These are phyloP conservation scores for Nomada fabriciana DNA, from an alignment of 2,888 invertebrate species.

Conservation along the genomic window DNA sequence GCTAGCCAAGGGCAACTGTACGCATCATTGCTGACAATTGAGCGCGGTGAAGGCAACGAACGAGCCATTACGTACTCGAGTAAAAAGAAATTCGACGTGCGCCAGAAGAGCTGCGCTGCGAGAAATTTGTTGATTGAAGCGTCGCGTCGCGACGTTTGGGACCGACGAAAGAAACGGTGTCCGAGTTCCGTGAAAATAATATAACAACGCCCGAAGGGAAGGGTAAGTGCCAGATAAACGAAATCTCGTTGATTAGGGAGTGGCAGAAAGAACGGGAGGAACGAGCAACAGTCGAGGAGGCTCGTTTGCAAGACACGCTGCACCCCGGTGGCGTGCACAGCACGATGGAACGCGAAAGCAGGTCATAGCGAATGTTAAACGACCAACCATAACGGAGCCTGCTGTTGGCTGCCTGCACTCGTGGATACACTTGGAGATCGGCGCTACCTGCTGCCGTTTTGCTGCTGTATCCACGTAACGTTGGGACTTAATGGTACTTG, in stretches of 20 bases:
- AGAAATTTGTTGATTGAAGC: conserved; percentile 19
- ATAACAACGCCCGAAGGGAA: neutral
- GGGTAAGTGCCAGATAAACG: conserved; percentile 2
- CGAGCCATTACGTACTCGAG: neutral
- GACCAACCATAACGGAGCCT: conserved; percentile 35
- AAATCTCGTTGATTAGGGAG: neutral
- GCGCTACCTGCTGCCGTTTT: neutral
- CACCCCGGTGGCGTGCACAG: neutral
- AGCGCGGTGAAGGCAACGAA: conserved; percentile 17
- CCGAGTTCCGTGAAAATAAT: conserved; percentile 8
- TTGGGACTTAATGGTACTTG: conserved; percentile 65
- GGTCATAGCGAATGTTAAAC: conserved; percentile 49
- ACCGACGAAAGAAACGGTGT: neutral
- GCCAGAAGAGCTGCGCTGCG: neutral
- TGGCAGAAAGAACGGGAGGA: neutral
- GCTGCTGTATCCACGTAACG: conserved; percentile 36
- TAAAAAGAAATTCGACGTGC: conserved; percentile 10
- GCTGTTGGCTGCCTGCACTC: conserved; percentile 14
- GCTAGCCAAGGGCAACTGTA: neutral
- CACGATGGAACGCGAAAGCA: conserved; percentile 20
- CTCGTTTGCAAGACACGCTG: conserved; percentile 30
- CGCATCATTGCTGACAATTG: conserved; percentile 10
- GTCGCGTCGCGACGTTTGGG: neutral
- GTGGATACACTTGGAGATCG: conserved; percentile 38
- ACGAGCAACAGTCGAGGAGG: neutral